Conservation (phyloP, 2,888 invertebrate genomes). For the Hymenopus coronatus region DNA sequence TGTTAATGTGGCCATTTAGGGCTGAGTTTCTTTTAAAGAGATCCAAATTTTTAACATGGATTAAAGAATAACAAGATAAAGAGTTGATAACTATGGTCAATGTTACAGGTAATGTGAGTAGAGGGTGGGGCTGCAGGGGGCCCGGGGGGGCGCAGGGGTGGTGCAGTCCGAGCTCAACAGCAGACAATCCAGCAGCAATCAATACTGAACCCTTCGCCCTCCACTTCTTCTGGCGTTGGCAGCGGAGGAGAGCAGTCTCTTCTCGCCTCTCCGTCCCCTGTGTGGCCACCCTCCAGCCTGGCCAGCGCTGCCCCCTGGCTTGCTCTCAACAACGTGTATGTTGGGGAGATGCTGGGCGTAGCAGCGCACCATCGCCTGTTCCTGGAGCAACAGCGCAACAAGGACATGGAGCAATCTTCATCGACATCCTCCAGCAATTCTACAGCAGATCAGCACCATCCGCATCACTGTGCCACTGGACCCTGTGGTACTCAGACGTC, state of each 20-base stretch:
- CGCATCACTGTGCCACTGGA: slow-evolving; percentile 34
- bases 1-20: too few relatives aligned
- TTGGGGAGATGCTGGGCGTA: slow-evolving; percentile 36
- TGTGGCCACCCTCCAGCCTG: slow-evolving; percentile 8
- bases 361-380: slow-evolving; percentile 36
- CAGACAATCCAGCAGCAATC: slow-evolving; percentile 22
- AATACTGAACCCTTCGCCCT: slow-evolving; percentile 24
- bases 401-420: not conserved
- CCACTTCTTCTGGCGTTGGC: slow-evolving; percentile 17
- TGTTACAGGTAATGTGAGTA: slow-evolving; percentile 52
- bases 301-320: slow-evolving; percentile 38
- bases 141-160: slow-evolving; percentile 34
- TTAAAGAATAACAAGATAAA: too few relatives aligned
- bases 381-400: slow-evolving; percentile 34
- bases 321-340: slow-evolving; percentile 36
- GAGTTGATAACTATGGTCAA: too few relatives aligned
- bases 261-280: slow-evolving; percentile 16
- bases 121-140: slow-evolving; percentile 49
- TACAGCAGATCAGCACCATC: slow-evolving; percentile 16
- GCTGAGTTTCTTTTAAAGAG: too few relatives aligned
- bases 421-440: not conserved
- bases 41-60: too few relatives aligned
- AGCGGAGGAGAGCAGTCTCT: slow-evolving; percentile 25
- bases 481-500: slow-evolving; percentile 27
- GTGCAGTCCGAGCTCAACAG: slow-evolving; percentile 24